Evolutionary conservation across 2,888 invertebrate species (phyloP).

Genomic region (Ecliptopera silaceata): DNA sequence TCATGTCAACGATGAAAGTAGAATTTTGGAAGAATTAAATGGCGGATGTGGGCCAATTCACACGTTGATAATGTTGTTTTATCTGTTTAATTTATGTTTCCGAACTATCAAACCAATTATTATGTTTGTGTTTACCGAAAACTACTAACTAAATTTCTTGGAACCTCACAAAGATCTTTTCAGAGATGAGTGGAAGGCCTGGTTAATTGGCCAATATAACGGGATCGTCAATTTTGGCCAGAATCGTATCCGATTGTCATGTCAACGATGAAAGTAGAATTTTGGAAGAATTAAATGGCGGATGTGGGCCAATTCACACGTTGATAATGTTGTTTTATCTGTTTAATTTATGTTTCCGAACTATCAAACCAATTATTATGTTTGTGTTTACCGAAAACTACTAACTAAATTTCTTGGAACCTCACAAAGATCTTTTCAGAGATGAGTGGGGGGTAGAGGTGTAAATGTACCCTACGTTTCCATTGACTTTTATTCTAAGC

Average conservation of each 20-base stretch:
- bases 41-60: conserved; percentile 8
- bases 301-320: conserved; percentile 8
- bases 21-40: conserved; percentile 3
- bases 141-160: no score
- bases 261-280: conserved; percentile 20
- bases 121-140: no score
- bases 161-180: no score
- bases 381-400: no score
- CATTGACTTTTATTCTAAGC: no score
- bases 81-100: background rate
- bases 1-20: conserved; percentile 32
- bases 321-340: background rate
- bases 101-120: background rate
- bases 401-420: no score
- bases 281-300: conserved; percentile 5
- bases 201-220: conserved; percentile 29
- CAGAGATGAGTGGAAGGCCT: conserved; percentile 14
- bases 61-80: background rate
- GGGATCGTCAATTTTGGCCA: conserved; percentile 34
- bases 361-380: background rate
- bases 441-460: conserved; percentile 13
- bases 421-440: no score
- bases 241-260: conserved; percentile 37
- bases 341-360: background rate
- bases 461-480: no score